Evolutionary conservation across 2,113 vertebrate species (phyloP), one percentile per base, ranked within the genome.

Genomic region (Dolichallabes microphthalmus): DNA sequence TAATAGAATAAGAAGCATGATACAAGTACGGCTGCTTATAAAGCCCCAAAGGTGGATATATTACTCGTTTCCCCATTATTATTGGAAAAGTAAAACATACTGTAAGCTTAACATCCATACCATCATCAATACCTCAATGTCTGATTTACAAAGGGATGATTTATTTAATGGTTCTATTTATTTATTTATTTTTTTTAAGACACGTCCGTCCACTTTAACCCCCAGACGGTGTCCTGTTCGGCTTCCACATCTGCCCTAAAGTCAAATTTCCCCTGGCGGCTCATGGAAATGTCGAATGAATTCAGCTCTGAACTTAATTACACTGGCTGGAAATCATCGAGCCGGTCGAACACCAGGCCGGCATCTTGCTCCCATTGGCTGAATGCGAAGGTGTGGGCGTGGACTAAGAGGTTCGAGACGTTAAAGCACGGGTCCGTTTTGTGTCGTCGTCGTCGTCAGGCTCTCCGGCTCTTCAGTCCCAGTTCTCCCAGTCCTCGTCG

Each of bases 401-500:
- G 90, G 92, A 94, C 92, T 92, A 92, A 90, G 90, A 92, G 87
- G 93, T 91, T 92, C 90, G 93, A 93, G 90, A 93, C 88, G 79
- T 88, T 85, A 92, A 75, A 91, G 93, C 91, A 92, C 90, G 32
- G 90, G 91, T 88, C 93, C 90, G 52, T 92, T 92, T 92, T 85
- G 90, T 86, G 82, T 89, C 25, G 64, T 35, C 87, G 89, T 92
- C 75, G 82, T 89, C 85, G 83, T 89, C 19, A 75, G 86, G 81
- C 68, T 0, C 68, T 0, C 83, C 45, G 61, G 63, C 22, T 75
- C 27, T 90, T 96, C 94, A 99, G 86, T 99, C 96, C 98, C 98
- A 99, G 94, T 98, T 96, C 91, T 98, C 98, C 98, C 98, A 99
- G 89, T 99, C 98, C 88, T 96, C 98, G 14, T 98, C 96, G 85